phyloP scores from a whole-genome alignment of 2,797 vertebrate species.

The Liasis olivaceus region DNA sequence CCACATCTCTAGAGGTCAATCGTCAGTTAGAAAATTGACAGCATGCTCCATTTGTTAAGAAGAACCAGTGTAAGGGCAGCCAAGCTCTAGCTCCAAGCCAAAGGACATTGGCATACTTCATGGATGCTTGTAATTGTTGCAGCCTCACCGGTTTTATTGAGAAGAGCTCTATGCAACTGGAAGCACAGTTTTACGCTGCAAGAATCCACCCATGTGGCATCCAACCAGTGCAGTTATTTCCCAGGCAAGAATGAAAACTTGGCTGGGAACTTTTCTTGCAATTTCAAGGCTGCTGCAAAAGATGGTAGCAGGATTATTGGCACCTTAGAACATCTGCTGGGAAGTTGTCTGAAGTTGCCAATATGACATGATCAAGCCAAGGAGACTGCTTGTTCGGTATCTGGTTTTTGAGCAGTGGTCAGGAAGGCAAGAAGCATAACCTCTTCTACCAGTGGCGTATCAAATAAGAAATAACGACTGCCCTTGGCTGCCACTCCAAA shows the following conservation, averaged over 20 bases:
- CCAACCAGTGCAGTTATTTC: background rate
- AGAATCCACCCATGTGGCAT: background rate
- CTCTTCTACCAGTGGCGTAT: background rate
- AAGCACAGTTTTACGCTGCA: background rate
- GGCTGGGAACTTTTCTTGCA: background rate
- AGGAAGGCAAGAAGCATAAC: background rate
- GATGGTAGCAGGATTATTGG: background rate
- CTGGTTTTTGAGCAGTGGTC: background rate
- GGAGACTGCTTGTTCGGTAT: background rate
- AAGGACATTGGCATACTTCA: background rate
- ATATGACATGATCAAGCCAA: background rate
- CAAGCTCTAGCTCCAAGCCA: background rate
- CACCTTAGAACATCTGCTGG: background rate
- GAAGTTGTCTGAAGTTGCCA: background rate
- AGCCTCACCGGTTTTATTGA: slow-evolving; percentile 6
- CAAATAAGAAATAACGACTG: background rate
- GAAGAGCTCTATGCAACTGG: background rate
- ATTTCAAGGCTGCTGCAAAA: background rate
- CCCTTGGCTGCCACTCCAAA: background rate
- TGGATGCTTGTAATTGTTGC: background rate
- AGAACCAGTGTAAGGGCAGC: background rate
- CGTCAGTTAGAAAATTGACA: background rate
- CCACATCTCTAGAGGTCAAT: slow-evolving; percentile 2
- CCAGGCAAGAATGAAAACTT: background rate
- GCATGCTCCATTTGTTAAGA: background rate